phyloP scores from a whole-genome alignment of 2,113 vertebrate genomes.

The Labeo catla region DNA sequence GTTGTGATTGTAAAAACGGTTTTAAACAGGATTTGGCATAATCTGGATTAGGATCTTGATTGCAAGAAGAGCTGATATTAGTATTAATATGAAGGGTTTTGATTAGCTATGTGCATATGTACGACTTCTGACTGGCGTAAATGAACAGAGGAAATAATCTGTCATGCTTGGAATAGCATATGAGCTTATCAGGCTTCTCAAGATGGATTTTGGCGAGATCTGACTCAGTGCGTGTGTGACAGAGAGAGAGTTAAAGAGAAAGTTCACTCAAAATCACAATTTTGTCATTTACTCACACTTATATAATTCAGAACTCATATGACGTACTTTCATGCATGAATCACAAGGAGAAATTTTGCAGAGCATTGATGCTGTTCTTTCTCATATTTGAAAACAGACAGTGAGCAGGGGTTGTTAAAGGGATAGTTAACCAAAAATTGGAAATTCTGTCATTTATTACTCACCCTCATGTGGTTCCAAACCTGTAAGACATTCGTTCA shows the following conservation, averaged over 20 bases:
- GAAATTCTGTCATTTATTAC: neutral
- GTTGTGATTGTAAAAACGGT: neutral
- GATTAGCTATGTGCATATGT: constrained; percentile 19
- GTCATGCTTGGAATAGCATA: constrained; percentile 31
- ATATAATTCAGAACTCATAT: neutral
- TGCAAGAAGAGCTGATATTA: constrained; percentile 1
- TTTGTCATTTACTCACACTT: neutral
- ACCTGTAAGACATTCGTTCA: neutral
- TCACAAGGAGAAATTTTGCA: neutral
- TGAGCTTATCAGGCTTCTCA: constrained; percentile 47
- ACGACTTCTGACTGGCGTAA: neutral
- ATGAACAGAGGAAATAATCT: constrained; percentile 32
- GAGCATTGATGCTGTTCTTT: neutral
- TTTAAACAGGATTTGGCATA: constrained; percentile 10
- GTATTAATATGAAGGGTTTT: constrained; percentile 1
- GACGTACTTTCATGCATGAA: neutral
- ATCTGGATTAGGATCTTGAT: constrained; percentile 1
- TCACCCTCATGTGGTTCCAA: neutral
- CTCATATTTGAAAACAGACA: neutral
- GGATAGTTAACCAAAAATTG: neutral
- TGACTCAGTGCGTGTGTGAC: neutral
- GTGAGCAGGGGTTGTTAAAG: neutral
- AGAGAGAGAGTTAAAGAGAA: neutral
- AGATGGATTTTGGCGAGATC: constrained; percentile 37
- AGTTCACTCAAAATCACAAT: neutral